Base-by-base conservation (phyloP, 2,888 invertebrate species). In the Monopis laevigella region DNA sequence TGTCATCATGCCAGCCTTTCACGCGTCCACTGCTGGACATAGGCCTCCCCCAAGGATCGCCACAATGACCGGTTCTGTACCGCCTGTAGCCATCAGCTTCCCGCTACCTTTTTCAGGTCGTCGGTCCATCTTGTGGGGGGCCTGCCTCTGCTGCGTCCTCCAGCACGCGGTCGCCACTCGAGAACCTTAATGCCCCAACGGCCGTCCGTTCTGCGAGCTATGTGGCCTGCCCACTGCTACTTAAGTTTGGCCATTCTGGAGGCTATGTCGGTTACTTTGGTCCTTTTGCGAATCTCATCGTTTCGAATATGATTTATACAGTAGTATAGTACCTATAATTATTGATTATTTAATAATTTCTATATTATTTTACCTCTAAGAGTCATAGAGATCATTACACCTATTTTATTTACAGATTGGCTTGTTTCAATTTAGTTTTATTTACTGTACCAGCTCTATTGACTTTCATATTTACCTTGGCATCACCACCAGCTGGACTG, bases 401-500 rank as follows among this genome's bases (percentile, higher is more conserved):
- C 30, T n/a, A 13, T 35, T 45, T 48, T 43, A 30, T 46, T 46
- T 46, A 27, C 59, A 75, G 75, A 18, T 41, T 75, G 29, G 75
- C 61, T 28, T 59, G 58, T 21, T 69, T 74, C 49, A 65, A 69
- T 51, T 48, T 65, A 27, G 53, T 72, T 30, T 53, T 78, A 16
- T 65, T 77, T 55, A 48, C 75, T 36, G 53, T 84, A 26, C 88
- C 89, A 1, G 82, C 86, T 0, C 14, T 87, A 3, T 61, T 84
- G 11, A 83, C 85, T 17, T 78, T 85, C 45, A 49, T 85, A 5
- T 78, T 87, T 53, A 84, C 85, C 1, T 59, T 87, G 40, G 82
- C 84, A 0, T 83, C 86, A 2, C 80, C 82, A 41, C 84, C 84
- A 11, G 82, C 86, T 11, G 84, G 86, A 56, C 73, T 86, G 1